Conservation (phyloP, 2,888 invertebrate genomes). For the Barypeithes pellucidus region DNA sequence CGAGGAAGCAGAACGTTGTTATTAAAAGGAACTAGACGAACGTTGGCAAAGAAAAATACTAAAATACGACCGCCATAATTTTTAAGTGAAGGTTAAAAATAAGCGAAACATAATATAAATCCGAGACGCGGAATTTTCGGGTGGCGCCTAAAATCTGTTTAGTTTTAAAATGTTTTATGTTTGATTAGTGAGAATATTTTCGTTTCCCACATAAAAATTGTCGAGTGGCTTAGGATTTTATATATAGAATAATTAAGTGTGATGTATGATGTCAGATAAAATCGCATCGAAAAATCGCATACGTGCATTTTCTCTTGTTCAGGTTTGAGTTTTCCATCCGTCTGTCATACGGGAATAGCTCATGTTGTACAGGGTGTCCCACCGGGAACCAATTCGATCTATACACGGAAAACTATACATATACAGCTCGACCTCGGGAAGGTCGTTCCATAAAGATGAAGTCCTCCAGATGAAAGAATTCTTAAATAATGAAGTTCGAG, state of each 20-base stretch:
- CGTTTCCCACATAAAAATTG: slow-evolving; percentile 23
- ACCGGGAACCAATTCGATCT: too few species aligned
- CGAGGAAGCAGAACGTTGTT: too few species aligned
- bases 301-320: too few species aligned
- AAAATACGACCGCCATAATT: slow-evolving; percentile 15
- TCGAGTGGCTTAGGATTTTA: slow-evolving; percentile 19
- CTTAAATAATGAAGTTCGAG: too few species aligned
- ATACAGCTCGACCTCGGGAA: too few species aligned
- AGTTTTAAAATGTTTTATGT: slow-evolving; percentile 28
- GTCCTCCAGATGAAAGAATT: too few species aligned
- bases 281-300: not conserved
- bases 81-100: slow-evolving; percentile 39
- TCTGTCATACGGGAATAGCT: too few species aligned
- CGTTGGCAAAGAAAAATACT: slow-evolving; percentile 21
- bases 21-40: not conserved
- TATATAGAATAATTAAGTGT: slow-evolving; percentile 13
- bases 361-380: too few species aligned
- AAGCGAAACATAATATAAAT: slow-evolving; percentile 27
- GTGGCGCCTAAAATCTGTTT: slow-evolving; percentile 44
- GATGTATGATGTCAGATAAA: slow-evolving; percentile 7
- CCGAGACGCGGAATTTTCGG: slow-evolving; percentile 37
- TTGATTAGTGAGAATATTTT: slow-evolving; percentile 27
- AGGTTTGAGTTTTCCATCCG: too few species aligned
- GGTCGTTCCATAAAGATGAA: too few species aligned
- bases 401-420: too few species aligned